Evolutionary conservation across 64 coral and sea anemone species (phyloP).

Genomic region (Anthopleura sola): DNA sequence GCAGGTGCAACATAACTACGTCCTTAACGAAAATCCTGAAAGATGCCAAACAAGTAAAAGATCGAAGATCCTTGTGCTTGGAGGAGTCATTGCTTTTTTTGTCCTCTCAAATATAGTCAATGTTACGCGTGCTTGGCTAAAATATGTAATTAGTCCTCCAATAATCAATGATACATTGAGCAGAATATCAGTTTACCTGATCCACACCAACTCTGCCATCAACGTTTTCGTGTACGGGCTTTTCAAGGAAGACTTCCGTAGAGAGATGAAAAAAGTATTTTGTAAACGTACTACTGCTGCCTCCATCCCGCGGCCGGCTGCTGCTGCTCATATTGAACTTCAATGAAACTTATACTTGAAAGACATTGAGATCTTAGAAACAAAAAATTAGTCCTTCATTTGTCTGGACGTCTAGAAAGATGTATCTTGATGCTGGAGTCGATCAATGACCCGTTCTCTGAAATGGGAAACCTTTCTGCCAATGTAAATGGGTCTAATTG

Average conservation of each 20-base stretch:
- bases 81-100: background rate
- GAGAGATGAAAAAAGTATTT: background rate
- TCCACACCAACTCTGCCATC: background rate
- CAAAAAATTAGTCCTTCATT: no score
- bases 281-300: background rate
- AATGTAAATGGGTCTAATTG: no score
- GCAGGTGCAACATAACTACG: background rate
- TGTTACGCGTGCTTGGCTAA: background rate
- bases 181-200: background rate
- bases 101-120: background rate
- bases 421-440: no score
- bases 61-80: background rate
- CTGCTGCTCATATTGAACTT: no score
- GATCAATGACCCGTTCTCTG: no score
- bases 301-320: no score
- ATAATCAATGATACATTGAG: background rate
- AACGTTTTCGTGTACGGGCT: background rate
- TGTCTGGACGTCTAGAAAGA: no score
- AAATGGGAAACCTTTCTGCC: no score
- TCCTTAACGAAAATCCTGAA: background rate
- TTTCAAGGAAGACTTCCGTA: background rate
- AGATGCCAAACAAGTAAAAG: background rate
- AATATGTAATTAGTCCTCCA: background rate
- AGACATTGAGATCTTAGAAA: no score
- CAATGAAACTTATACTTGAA: no score